Base-by-base conservation (phyloP, 2,113 vertebrate genomes). In the Phalacrocorax brasilianus region DNA sequence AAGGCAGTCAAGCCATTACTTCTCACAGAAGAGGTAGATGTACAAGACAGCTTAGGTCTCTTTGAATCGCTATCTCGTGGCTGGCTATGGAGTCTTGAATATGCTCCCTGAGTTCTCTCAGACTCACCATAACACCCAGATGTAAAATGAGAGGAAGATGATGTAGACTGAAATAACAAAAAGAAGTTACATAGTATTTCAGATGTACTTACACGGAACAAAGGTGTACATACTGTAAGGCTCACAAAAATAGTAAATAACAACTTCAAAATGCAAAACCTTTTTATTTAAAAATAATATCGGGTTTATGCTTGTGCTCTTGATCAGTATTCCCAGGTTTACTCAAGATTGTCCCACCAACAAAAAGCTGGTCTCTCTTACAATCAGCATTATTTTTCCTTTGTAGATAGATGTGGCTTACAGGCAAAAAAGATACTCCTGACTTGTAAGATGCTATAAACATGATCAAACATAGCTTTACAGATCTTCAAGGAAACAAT, bases 31-130 rank as follows among this genome's bases (percentile, higher is more conserved):
- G 99, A 98, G 93, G 98, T 98, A 98, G 98, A 97, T 44, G 98
- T 98, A 98, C 98, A 99, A 18, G 99, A 99, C 67, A 99, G 97
- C 96, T 99, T 99, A 96, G 99, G 99, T 97, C 99, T 98, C 98
- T 99, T 99, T 79, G 99, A 98, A 93, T 99, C 99, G 21, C 98
- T 98, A 91, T 99, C 99, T 86, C 98, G 98, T 67, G 97, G 97
- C 79, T 98, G 97, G 84, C 97, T 98, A 78, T 99, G 98, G 33
- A 99, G 96, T 95, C 98, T 98, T n/a, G 99, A 98, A 84, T 98
- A 98, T 40, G 98, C 97, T 94, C 99, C 98, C 94, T 98, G 97
- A 96, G 98, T 98, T 94, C 98, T 98, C 96, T 99, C 99, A 55
- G 98, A 97, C 62, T 99, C 98, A 95, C 96, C 97, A 11, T 97